Evolutionary conservation across 2,113 vertebrate species (phyloP).

Genomic region (Calidris pugnax): DNA sequence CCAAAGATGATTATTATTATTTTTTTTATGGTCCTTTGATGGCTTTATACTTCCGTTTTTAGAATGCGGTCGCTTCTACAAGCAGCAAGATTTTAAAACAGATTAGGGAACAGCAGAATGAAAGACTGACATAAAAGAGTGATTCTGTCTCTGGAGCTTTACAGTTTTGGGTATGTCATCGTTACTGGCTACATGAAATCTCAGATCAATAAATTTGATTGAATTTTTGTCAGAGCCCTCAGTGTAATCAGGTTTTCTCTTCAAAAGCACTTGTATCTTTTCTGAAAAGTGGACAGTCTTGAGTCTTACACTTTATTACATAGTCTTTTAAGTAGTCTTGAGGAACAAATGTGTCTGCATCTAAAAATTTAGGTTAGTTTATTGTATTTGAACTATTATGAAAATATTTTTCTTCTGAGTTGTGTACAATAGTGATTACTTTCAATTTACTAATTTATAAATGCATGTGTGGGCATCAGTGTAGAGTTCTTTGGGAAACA

Average conservation of each 20-base stretch:
- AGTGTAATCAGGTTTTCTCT: background rate
- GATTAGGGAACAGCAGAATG: background rate
- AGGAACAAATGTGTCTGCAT: background rate
- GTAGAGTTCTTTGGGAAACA: slow-evolving; percentile 21
- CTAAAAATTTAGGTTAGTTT: background rate
- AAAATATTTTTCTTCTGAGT: background rate
- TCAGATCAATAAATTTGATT: background rate
- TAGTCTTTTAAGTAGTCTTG: background rate
- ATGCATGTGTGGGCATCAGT: background rate
- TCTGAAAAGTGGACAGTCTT: background rate
- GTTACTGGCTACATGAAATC: background rate
- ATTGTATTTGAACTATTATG: background rate
- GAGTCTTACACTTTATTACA: background rate
- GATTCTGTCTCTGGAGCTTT: background rate
- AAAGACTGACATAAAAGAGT: background rate
- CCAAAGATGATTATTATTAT: background rate
- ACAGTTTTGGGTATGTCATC: background rate
- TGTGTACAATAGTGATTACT: background rate
- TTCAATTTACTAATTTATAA: background rate
- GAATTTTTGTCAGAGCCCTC: background rate
- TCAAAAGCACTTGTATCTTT: background rate
- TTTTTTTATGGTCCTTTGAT: background rate
- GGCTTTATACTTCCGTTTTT: background rate
- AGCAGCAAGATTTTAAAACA: background rate
- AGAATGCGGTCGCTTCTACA: background rate